A percentile compares a stretch with the other conserved stretches of the same genome.
phyloP scores from a whole-genome alignment of 2,797 vertebrate genomes.

The Hafferia zeledoni region DNA sequence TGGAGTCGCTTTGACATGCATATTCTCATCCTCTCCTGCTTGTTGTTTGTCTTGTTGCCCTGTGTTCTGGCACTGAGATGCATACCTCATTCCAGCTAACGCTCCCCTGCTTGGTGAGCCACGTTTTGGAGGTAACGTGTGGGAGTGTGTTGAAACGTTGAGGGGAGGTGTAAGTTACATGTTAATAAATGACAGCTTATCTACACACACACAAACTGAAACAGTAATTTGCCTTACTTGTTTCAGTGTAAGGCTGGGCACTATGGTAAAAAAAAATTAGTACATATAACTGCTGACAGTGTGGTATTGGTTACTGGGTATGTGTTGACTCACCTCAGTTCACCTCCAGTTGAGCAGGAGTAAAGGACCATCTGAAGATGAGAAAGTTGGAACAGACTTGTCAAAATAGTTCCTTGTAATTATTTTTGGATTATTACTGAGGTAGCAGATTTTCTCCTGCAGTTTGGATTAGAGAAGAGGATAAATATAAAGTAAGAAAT shows the following conservation, averaged over 20 bases:
- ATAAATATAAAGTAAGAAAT: not conserved
- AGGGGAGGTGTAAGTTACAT: not conserved
- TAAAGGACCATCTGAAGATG: not conserved
- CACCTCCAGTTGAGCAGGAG: not conserved
- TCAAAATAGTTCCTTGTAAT: not conserved
- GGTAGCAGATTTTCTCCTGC: not conserved
- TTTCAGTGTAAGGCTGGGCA: conserved; percentile 7
- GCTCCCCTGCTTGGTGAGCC: not conserved
- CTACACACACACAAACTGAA: conserved; percentile 5
- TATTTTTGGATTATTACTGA: not conserved
- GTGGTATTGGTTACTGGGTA: conserved; percentile 21
- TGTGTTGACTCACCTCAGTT: not conserved
- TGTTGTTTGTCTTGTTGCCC: conserved; percentile 26
- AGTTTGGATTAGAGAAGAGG: not conserved
- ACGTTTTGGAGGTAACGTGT: not conserved
- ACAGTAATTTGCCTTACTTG: conserved; percentile 28
- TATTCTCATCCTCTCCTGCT: conserved; percentile 20
- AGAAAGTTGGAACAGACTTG: not conserved
- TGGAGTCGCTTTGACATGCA: conserved; percentile 5
- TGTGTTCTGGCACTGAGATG: conserved; percentile 44
- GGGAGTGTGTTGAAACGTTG: conserved; percentile 42
- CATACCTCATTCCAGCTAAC: not conserved
- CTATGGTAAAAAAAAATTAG: not conserved
- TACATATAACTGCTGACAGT: conserved; percentile 9
- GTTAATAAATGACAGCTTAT: conserved; percentile 36